phyloP scores from a whole-genome alignment of 2,797 vertebrate species.

The Alosa sapidissima region DNA sequence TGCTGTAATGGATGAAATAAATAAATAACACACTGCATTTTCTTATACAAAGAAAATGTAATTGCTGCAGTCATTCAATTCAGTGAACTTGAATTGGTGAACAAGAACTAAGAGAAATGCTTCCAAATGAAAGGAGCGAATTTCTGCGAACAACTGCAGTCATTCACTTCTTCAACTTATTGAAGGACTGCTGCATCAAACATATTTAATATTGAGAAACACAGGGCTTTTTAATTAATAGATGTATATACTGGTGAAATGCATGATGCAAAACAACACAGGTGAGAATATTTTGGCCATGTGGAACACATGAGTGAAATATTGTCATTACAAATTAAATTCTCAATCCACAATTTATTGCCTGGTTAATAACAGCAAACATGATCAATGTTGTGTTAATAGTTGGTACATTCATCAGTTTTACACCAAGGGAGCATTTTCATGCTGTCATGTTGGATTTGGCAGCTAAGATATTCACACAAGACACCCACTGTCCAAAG shows the following conservation, averaged over 20 bases:
- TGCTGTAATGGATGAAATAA: background rate
- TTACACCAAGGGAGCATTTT: background rate
- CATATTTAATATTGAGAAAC: background rate
- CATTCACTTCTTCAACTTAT: background rate
- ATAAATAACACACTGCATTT: background rate
- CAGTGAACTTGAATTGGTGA: background rate
- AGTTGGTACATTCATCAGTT: slow-evolving; percentile 38
- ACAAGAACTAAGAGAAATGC: background rate
- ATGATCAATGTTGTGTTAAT: slow-evolving; percentile 19
- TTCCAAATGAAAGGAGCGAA: background rate
- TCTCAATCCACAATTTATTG: background rate
- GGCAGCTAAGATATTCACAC: slow-evolving; percentile 43
- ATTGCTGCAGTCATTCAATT: background rate
- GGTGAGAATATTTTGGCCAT: slow-evolving; percentile 15
- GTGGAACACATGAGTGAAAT: slow-evolving; percentile 4
- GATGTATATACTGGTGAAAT: background rate
- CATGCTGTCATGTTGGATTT: slow-evolving; percentile 23
- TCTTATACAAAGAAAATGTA: background rate
- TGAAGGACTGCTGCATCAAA: background rate
- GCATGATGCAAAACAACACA: background rate
- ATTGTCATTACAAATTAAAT: slow-evolving; percentile 19
- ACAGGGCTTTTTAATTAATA: background rate
- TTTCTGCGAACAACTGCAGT: background rate
- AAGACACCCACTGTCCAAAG: slow-evolving; percentile 47
- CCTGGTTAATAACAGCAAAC: background rate